Evolutionary conservation across 2,797 vertebrate genomes (phyloP).

Genomic region (Chiloscyllium punctatum): DNA sequence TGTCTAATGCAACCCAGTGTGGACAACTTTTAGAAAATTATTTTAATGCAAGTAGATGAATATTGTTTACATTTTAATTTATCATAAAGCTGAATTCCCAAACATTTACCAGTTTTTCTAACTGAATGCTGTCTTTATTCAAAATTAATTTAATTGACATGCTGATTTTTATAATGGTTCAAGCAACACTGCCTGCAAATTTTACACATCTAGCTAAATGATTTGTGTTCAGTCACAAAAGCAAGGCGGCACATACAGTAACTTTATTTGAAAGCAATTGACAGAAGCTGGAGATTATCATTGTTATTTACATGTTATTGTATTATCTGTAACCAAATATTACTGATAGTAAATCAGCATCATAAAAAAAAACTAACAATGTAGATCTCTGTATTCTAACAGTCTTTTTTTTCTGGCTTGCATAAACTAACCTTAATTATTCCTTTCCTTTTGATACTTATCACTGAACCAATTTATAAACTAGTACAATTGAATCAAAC

Average conservation of each 20-base stretch:
- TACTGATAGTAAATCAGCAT: neutral
- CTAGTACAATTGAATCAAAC: neutral
- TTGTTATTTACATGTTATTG: neutral
- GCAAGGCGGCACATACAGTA: neutral
- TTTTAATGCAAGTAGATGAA: neutral
- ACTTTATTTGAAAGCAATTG: neutral
- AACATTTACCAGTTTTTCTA: neutral
- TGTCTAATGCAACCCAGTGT: neutral
- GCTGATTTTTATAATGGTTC: neutral
- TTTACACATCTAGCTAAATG: neutral
- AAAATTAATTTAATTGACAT: neutral
- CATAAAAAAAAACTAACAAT: neutral
- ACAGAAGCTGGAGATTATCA: neutral
- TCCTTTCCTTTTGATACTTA: neutral
- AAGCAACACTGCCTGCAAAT: neutral
- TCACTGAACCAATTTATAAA: neutral
- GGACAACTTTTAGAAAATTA: neutral
- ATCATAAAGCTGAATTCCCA: neutral
- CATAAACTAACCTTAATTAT: neutral
- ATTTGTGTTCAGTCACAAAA: constrained; percentile 4
- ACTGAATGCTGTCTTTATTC: neutral
- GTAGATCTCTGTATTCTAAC: neutral
- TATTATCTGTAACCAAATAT: neutral
- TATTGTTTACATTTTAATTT: neutral
- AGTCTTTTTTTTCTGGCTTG: neutral